A percentile compares a stretch with the other conserved stretches of the same genome.
These are phyloP conservation scores for Drosophila gaucha DNA, from an alignment of 2,888 invertebrate species.

Conservation along the genomic window DNA sequence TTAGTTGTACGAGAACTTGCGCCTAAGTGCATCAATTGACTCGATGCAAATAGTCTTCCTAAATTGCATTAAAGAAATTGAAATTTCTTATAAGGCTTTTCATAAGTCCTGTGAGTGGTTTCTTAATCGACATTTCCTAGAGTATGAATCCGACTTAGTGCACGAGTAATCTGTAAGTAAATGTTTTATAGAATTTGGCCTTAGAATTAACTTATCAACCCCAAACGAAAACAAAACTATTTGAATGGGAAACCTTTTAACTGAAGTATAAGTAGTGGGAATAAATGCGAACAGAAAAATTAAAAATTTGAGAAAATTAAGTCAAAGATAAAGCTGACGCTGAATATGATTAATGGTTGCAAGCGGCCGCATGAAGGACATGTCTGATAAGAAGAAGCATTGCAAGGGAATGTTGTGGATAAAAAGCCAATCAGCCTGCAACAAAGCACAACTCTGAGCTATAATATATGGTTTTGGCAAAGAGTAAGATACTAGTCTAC, in stretches of 20 bases:
- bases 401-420: slow-evolving; percentile 27
- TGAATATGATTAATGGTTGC: slow-evolving; percentile 61
- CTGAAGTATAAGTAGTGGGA: too few relatives aligned
- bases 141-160: not conserved
- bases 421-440: slow-evolving; percentile 27
- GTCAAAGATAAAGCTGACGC: slow-evolving; percentile 6
- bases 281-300: not conserved
- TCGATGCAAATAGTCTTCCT: slow-evolving; percentile 34
- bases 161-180: too few relatives aligned
- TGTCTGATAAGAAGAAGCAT: slow-evolving; percentile 9
- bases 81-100: slow-evolving; percentile 9
- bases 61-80: slow-evolving; percentile 64
- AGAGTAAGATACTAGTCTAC: slow-evolving; percentile 17
- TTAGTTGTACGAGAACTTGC: slow-evolving; percentile 37
- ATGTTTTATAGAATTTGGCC: too few relatives aligned
- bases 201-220: too few relatives aligned
- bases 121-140: not conserved
- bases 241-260: too few relatives aligned
- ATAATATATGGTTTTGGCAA: slow-evolving; percentile 12
- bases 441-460: slow-evolving; percentile 9
- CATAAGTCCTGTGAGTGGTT: not conserved
- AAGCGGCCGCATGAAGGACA: slow-evolving; percentile 19
- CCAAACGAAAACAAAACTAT: too few relatives aligned
- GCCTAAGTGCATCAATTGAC: slow-evolving; percentile 72
- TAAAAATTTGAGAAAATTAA: slow-evolving; percentile 7